Evolutionary conservation across 2,797 vertebrate species (phyloP).

Genomic region (Brotogeris chrysoptera): DNA sequence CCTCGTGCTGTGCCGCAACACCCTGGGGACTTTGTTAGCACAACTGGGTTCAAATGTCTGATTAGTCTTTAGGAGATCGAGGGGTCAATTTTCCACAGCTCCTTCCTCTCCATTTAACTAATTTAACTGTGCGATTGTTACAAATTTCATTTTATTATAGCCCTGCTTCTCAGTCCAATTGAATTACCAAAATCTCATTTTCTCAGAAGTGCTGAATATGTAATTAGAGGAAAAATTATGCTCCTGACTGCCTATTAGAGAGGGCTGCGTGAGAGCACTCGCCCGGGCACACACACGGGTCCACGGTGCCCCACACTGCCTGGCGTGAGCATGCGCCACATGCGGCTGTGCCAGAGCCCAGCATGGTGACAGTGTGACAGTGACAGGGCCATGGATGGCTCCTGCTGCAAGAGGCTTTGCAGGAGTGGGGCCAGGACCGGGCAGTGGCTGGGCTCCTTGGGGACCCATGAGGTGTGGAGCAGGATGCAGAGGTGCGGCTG

Average conservation of each 20-base stretch:
- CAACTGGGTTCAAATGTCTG: conserved; percentile 74
- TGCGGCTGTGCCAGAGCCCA: not conserved
- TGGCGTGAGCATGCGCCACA: not conserved
- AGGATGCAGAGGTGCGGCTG: not conserved
- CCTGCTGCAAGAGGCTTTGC: not conserved
- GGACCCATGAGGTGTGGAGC: not conserved
- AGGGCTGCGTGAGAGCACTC: conserved; percentile 35
- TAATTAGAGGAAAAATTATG: conserved; percentile 86
- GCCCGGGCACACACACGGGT: not conserved
- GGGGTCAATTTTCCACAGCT: conserved; percentile 79
- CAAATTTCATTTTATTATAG: conserved; percentile 85
- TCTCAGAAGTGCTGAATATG: conserved; percentile 90
- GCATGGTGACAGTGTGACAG: fast-evolving
- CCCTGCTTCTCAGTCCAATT: conserved; percentile 85
- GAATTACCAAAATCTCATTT: conserved; percentile 94
- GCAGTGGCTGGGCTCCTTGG: not conserved
- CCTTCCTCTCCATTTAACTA: conserved; percentile 86
- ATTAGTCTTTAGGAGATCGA: conserved; percentile 79
- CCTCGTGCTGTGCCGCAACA: not conserved
- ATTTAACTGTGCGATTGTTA: conserved; percentile 83
- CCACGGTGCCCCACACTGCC: not conserved
- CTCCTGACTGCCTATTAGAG: conserved; percentile 81
- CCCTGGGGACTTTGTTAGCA: conserved; percentile 67
- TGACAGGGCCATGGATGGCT: not conserved
- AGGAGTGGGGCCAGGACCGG: fast-evolving